phyloP scores from a whole-genome alignment of 2,888 invertebrate species.

The Tortrix viridana region DNA sequence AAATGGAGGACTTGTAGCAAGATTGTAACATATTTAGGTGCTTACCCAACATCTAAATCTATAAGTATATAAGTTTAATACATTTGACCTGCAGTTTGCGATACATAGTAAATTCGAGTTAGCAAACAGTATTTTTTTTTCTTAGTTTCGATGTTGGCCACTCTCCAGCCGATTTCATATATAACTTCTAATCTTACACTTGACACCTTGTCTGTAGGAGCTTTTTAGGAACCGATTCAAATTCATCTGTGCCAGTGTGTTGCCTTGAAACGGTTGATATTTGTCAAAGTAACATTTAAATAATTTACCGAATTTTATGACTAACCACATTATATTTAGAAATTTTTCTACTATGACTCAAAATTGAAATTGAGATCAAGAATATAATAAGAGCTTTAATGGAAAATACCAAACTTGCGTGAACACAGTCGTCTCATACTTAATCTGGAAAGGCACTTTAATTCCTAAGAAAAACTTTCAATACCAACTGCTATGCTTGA shows the following conservation, averaged over 20 bases:
- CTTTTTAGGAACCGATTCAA: constrained; percentile 33
- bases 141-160: constrained; percentile 60
- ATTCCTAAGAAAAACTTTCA: constrained; percentile 27
- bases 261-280: not conserved
- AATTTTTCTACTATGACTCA: too few relatives aligned
- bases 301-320: too few relatives aligned
- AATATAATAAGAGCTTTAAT: not conserved
- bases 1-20: constrained; percentile 32
- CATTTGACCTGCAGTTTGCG: not conserved
- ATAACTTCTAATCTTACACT: constrained; percentile 61
- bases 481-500: constrained; percentile 15
- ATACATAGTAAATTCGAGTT: constrained; percentile 7
- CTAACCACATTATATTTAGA: too few relatives aligned
- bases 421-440: constrained; percentile 6
- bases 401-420: constrained; percentile 16
- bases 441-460: constrained; percentile 13
- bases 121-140: constrained; percentile 54
- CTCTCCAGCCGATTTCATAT: constrained; percentile 64
- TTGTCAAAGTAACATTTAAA: not conserved
- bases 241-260: constrained; percentile 12
- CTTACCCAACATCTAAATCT: too few relatives aligned
- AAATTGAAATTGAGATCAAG: not conserved
- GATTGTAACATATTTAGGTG: constrained; percentile 5
- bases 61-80: too few relatives aligned
- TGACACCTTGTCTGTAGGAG: constrained; percentile 46